Percentiles rank a stretch among this genome's conserved stretches.
Evolutionary conservation across 2,113 vertebrate genomes (phyloP).

Genomic region (Diadophis punctatus): DNA sequence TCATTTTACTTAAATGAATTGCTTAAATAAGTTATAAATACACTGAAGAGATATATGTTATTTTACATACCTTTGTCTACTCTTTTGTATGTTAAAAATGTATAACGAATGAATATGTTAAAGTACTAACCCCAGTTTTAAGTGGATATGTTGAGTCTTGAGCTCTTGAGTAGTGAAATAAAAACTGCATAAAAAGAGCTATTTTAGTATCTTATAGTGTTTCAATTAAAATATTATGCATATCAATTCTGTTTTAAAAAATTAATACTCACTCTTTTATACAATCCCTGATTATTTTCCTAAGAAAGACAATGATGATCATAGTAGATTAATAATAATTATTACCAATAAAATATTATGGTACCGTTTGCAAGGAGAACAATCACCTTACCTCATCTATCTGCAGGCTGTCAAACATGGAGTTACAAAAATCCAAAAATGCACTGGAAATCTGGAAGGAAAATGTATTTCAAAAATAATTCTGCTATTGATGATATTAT

Average conservation of each 20-base stretch:
- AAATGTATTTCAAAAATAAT: not conserved
- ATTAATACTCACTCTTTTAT: slow-evolving; percentile 52
- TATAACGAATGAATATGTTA: not conserved
- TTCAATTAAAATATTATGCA: not conserved
- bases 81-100: not conserved
- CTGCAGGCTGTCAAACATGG: slow-evolving; percentile 60
- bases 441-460: slow-evolving; percentile 58
- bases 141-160: slow-evolving; percentile 32
- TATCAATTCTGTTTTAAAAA: not conserved
- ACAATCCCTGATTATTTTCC: slow-evolving; percentile 37
- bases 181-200: slow-evolving; percentile 50
- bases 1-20: not conserved
- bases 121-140: slow-evolving; percentile 46
- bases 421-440: slow-evolving; percentile 66
- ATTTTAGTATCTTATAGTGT: slow-evolving; percentile 21
- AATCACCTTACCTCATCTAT: slow-evolving; percentile 49
- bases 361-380: slow-evolving; percentile 7
- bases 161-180: slow-evolving; percentile 62
- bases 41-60: not conserved
- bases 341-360: not conserved
- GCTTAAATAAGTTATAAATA: not conserved
- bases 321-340: not conserved
- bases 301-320: slow-evolving; percentile 39
- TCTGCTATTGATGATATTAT: not conserved
- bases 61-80: not conserved